Evolutionary conservation across 2,797 vertebrate species (phyloP), one percentile per base, ranked within the genome.

Genomic region (Protonibea diacanthus): DNA sequence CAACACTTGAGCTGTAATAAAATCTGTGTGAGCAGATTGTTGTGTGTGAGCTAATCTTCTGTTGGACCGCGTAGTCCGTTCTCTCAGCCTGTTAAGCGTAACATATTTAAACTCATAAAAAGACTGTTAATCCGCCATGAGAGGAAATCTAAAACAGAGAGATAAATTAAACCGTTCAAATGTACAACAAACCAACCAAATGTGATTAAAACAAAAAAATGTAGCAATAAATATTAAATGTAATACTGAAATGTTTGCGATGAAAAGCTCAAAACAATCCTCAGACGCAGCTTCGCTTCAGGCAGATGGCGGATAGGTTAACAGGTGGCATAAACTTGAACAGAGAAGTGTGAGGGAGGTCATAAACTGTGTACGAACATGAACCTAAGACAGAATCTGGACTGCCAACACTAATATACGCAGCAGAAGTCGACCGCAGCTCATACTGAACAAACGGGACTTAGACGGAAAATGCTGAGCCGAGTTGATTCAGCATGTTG

Each of bases 401-500:
- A 44, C 23, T 9, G 15, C 65, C 57, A 74, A 76, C 71, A 21
- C 57, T 72, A 81, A 76, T 55, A 21, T 1, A 44, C 7, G 9
- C 51, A 33, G 77, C 62, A 77, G 74, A 80, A 57, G 85, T 76
- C 66, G 70, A 56, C 80, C 10, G 5, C 53, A 44, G 68, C 42
- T 73, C 57, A 17, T 64, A 23, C 40, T 33, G 53, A 78, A 68
- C 63, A 42, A 14, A 73, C 9, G 2, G 23, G 42, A 67, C 40
- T 65, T n/a, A 45, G 0, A 3, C 7, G 14, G 23, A 18, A 0
- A 52, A 33, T 25, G 59, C 61, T 57, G 42, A 70, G 73, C 58
- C 0, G 38, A 15, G 67, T 63, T 69, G 72, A 74, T 67, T 70
- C 81, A 74, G 80, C 75, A 64, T 82, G 86, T 88, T 85, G 86